Base-by-base conservation (phyloP, 2,113 vertebrate genomes). In the Chroicocephalus ridibundus region DNA sequence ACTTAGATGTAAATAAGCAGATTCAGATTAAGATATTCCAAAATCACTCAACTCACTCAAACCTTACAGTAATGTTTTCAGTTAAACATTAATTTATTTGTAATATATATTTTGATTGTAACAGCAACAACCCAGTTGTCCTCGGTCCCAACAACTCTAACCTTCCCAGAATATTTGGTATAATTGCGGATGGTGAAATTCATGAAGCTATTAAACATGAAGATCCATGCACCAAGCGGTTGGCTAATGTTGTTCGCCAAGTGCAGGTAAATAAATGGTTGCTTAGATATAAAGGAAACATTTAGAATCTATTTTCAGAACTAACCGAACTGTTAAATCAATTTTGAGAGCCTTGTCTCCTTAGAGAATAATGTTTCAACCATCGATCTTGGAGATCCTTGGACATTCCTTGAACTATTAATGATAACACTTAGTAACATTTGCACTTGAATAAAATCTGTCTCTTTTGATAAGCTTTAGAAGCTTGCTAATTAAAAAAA, bases 191-290 rank as follows among this genome's bases (percentile, higher is more conserved):
- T 36, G 99, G 99, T 14, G 98, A 99, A 49, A 98, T 99, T 29
- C 99, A 98, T 7, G 99, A 99, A 97, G 99, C 99, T 7, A 98
- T 99, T 64, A 99, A 99, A 96, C 98, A 98, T 5, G 99, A 99
- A 97, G 99, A 99, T 82, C 98, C 98, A 2, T 99, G 99, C 98
- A 99, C 99, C 98, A 99, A 99, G 94, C 98, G 99, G 64, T 93
- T 99, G 98, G 99, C 99, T 34, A 99, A 99, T 11, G 99, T 99
- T 62, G 98, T 99, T 97, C 99, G 99, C 93, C 99, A 99, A 98
- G 99, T 99, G 83, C 99, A 99, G 99, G 99, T 99, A 83, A 97
- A 91, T 64, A 38, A 55, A 52, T 15, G 38, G 55, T 58, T 74
- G 10, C 34, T 93, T 18, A 65, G 22, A 8, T 54, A 10, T 26